phyloP scores from a whole-genome alignment of 1,140 invertebrate genomes.

The Leptinotarsa undecemlineata region DNA sequence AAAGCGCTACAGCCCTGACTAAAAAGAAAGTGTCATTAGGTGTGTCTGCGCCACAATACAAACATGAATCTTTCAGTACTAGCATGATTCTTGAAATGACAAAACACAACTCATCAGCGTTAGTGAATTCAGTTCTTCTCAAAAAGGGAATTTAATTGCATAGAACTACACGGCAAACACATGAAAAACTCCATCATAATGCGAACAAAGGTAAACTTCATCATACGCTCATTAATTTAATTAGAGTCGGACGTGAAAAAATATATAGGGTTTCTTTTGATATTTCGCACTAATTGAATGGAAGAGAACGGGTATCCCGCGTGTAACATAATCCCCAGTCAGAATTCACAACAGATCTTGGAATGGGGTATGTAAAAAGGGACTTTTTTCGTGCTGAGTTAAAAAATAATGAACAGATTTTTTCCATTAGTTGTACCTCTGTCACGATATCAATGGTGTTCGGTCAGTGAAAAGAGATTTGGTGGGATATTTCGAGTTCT shows the following conservation, averaged over 20 bases:
- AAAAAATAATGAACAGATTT: no score
- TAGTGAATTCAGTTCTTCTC: background rate
- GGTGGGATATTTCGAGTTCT: no score
- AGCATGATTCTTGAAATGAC: background rate
- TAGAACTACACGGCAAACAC: background rate
- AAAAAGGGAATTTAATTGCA: background rate
- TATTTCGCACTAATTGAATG: constrained; percentile 1
- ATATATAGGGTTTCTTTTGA: constrained; percentile 8
- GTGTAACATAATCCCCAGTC: background rate
- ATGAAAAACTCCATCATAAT: background rate
- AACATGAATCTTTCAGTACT: background rate
- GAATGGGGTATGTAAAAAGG: background rate
- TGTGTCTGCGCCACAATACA: background rate
- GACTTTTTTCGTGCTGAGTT: background rate
- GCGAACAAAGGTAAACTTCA: background rate
- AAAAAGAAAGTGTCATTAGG: background rate
- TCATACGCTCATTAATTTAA: constrained; percentile 3
- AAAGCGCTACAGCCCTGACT: no score
- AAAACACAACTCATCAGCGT: background rate
- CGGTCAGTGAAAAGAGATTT: no score
- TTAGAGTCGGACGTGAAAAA: constrained; percentile 8
- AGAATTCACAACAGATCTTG: background rate
- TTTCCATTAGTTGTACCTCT: no score
- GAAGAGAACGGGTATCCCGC: background rate
- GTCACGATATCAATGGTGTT: no score